Evolutionary conservation across 2,888 invertebrate species (phyloP), one percentile per base, ranked within the genome.

Genomic region (Cantharis nigra): DNA sequence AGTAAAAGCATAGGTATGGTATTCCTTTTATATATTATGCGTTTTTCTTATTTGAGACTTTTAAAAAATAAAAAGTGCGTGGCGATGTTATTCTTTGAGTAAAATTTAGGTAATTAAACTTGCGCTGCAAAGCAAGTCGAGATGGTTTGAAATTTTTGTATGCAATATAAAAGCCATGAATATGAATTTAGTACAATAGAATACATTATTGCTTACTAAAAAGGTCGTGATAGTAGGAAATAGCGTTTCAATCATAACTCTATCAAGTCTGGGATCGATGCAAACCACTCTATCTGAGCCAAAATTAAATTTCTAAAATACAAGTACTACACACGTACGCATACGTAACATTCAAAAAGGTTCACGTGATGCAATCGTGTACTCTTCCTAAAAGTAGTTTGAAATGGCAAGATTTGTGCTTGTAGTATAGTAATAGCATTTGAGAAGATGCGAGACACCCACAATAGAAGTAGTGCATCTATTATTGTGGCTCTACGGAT

Each of bases 391-490:
- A 67, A 67, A 67, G 65, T 20, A 67, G 23, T 74, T 70, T 74
- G 70, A 64, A 72, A 28, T 26, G 71, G 16, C 13, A 20, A 75
- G 49, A 71, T 33, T 74, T 49, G 26, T 33, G 33, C 20, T 33
- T 3, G 62, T 75, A 20, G 62, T 75, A 20, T 63, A 67, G 65
- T 75, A 75, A 72, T 78, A 70, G 72, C 26, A 75, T 72, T 70
- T 70, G 75, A 69, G 78, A 70, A 72, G 78, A 72, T 74, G 67
- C 72, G 73, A 76, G 76, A 73, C 75, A 79, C 76, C 71, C 79
- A 80, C 81, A 80, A 82, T 80, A 78, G 81, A 74, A 78, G 78
- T 77, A 79, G 81, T 81, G 82, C 81, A 82, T 82, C 80, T 82
- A 82, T 80, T 81, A 82, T 80, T 79, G 81, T 81, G 78, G 75